Conservation (phyloP, 2,797 vertebrate species). For the Cichlasoma orientale region DNA sequence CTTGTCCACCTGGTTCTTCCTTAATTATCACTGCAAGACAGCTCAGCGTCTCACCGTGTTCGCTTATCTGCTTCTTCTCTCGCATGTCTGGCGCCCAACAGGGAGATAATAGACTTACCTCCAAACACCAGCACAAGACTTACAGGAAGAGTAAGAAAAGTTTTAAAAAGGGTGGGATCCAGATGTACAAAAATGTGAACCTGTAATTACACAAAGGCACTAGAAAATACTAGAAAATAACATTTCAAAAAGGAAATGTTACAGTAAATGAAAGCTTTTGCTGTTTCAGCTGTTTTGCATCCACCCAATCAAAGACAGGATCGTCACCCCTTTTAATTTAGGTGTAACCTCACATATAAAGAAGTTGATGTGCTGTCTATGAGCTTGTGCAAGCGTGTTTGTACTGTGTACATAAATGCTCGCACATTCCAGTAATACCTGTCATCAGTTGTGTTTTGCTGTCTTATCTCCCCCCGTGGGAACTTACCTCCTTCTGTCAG, state of each 20-base stretch:
- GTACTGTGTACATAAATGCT: background rate
- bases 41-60: slow-evolving; percentile 44
- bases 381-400: background rate
- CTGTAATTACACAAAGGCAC: background rate
- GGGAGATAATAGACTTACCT: background rate
- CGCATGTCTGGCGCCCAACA: slow-evolving; percentile 25
- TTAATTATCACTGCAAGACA: slow-evolving; percentile 55
- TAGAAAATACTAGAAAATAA: background rate
- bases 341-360: background rate
- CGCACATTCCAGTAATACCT: background rate
- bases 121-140: background rate
- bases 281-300: background rate
- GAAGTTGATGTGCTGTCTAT: background rate
- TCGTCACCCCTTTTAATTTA: background rate
- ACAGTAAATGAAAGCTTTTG: background rate
- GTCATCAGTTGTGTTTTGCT: background rate
- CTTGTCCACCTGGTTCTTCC: slow-evolving; percentile 45
- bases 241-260: background rate
- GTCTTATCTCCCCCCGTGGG: background rate
- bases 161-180: background rate
- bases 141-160: background rate
- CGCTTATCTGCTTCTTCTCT: slow-evolving; percentile 25
- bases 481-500: slow-evolving; percentile 15
- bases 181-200: background rate
- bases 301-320: background rate